Percentiles rank a stretch among this genome's conserved stretches.
Conservation (phyloP, 2,797 vertebrate genomes). For the Xerus rutilus region DNA sequence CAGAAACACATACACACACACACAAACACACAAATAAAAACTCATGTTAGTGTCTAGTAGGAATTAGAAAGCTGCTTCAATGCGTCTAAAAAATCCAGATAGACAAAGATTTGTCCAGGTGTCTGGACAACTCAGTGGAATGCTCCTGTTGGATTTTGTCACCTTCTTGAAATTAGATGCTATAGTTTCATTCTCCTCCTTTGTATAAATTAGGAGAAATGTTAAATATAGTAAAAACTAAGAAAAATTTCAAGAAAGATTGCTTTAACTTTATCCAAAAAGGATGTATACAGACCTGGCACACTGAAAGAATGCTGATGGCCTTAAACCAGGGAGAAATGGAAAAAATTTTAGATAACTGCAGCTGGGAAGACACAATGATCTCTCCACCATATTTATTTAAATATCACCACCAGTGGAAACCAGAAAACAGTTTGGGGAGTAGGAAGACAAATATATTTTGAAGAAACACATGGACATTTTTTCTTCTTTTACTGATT, state of each 20-base stretch:
- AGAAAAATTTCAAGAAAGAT: background rate
- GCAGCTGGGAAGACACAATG: background rate
- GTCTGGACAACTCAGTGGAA: background rate
- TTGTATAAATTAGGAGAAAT: background rate
- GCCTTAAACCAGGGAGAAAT: background rate
- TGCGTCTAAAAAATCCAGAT: background rate
- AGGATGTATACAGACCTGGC: background rate
- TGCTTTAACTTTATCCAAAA: background rate
- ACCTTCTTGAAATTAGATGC: background rate
- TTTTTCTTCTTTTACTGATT: slow-evolving; percentile 32
- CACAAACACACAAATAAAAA: background rate
- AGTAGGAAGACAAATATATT: slow-evolving; percentile 1
- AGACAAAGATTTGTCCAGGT: background rate
- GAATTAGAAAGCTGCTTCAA: background rate
- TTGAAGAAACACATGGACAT: slow-evolving; percentile 25
- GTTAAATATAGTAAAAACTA: background rate
- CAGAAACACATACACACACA: too few species aligned
- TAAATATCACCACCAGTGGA: background rate
- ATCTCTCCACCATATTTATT: background rate
- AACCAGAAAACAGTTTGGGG: slow-evolving; percentile 46
- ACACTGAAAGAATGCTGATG: background rate
- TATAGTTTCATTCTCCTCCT: background rate
- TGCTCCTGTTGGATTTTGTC: background rate
- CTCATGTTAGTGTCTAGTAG: background rate
- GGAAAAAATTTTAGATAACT: background rate